phyloP scores from a whole-genome alignment of 2,888 invertebrate species.

The Pseudanteris insignis region DNA sequence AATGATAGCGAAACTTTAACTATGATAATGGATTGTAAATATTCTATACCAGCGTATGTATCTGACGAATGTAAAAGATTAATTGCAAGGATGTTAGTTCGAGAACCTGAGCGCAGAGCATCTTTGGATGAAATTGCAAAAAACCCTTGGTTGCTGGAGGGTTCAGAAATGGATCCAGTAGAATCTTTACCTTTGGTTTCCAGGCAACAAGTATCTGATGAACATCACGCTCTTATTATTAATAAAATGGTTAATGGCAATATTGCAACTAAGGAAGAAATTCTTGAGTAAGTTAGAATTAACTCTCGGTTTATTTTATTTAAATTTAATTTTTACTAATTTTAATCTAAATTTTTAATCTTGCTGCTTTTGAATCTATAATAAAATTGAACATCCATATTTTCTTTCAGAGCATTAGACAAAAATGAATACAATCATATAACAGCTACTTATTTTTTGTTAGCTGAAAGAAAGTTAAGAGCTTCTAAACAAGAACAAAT shows the following conservation, averaged over 20 bases:
- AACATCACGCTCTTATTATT: conserved; percentile 89
- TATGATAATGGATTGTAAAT: conserved; percentile 99
- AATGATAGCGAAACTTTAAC: conserved; percentile 99
- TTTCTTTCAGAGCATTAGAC: conserved; percentile 84
- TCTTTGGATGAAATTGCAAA: conserved; percentile 86
- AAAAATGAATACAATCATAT: conserved; percentile 98
- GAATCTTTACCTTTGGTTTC: conserved; percentile 85
- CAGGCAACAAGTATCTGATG: conserved; percentile 88
- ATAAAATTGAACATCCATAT: no score
- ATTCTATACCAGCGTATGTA: conserved; percentile 88
- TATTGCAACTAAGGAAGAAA: conserved; percentile 93
- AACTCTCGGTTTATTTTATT: no score
- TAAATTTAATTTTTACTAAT: not conserved
- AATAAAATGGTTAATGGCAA: conserved; percentile 96
- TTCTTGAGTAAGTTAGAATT: conserved; percentile 76
- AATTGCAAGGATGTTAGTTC: conserved; percentile 91
- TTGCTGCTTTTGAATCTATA: no score
- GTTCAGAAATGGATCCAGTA: conserved; percentile 66
- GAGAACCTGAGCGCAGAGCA: conserved; percentile 92
- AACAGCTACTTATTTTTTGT: conserved; percentile 96
- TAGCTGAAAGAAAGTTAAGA: conserved; percentile 91
- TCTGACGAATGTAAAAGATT: conserved; percentile 87
- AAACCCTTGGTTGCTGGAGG: conserved; percentile 82
- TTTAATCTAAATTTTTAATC: conserved; percentile 38
- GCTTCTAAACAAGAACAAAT: conserved; percentile 76